Evolutionary conservation across 2,113 vertebrate species (phyloP).

Genomic region (Chloropsis hardwickii): DNA sequence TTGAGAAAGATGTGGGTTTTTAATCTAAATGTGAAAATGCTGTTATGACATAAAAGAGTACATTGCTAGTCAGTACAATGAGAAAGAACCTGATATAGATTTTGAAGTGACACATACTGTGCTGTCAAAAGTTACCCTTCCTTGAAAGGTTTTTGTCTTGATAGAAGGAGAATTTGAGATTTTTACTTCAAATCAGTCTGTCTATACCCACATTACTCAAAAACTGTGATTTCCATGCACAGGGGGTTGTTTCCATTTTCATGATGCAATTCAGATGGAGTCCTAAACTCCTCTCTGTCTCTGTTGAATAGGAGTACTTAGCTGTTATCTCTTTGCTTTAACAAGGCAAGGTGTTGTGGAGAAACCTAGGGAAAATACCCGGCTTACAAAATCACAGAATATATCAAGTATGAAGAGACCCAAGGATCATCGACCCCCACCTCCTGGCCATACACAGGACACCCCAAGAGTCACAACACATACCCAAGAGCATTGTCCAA

Average conservation of each 20-base stretch:
- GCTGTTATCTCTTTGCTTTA: not conserved
- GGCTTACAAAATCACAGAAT: not conserved
- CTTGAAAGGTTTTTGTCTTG: not conserved
- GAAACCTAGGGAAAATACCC: not conserved
- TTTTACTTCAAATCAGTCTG: not conserved
- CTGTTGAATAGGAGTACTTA: not conserved
- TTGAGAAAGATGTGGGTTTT: not conserved
- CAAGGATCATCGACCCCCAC: fast-evolving
- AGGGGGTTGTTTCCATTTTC: not conserved
- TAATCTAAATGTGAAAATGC: not conserved
- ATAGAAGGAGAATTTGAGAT: not conserved
- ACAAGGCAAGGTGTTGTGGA: not conserved
- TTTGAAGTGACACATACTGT: not conserved
- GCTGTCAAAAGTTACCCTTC: not conserved
- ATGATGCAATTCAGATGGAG: not conserved
- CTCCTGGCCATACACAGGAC: not conserved
- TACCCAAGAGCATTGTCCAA: not conserved
- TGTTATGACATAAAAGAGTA: not conserved
- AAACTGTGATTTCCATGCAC: not conserved
- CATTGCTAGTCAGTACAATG: not conserved
- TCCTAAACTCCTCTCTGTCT: not conserved
- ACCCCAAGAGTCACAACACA: not conserved
- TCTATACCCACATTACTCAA: not conserved
- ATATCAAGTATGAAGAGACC: not conserved
- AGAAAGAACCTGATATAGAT: not conserved